phyloP scores from a whole-genome alignment of 2,797 vertebrate species.

The Syngnathus acus region DNA sequence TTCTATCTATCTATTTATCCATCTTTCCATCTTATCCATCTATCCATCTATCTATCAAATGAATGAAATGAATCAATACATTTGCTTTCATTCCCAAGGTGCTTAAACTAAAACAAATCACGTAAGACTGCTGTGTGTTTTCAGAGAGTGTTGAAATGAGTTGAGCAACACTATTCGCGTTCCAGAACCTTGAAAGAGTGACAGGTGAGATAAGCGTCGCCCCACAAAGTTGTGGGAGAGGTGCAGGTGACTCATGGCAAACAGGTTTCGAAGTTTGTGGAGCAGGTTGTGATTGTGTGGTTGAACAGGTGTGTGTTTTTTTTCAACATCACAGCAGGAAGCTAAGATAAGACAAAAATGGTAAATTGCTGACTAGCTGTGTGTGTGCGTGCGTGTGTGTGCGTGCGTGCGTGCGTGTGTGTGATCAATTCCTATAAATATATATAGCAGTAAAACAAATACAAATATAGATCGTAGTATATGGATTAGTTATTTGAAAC shows the following conservation, averaged over 20 bases:
- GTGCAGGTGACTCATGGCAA: slow-evolving; percentile 51
- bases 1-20: neutral
- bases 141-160: neutral
- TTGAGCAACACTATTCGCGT: neutral
- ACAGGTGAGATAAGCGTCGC: slow-evolving; percentile 3
- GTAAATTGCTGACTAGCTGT: neutral
- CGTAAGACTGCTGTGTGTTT: neutral
- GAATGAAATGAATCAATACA: neutral
- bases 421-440: neutral
- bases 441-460: too few relatives aligned
- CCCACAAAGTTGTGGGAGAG: slow-evolving; percentile 36
- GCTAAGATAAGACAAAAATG: neutral
- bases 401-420: slow-evolving; percentile 7
- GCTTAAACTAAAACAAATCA: neutral
- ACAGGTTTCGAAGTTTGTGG: slow-evolving; percentile 4
- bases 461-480: too few relatives aligned
- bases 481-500: too few relatives aligned
- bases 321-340: too few relatives aligned
- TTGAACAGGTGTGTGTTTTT: neutral
- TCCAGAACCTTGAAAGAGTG: slow-evolving; percentile 11
- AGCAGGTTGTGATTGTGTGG: slow-evolving; percentile 5
- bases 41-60: neutral
- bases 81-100: neutral
- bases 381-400: neutral
- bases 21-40: too few relatives aligned